Evolutionary conservation across 2,113 vertebrate genomes (phyloP).

Genomic region (Cynopterus brachyotis): DNA sequence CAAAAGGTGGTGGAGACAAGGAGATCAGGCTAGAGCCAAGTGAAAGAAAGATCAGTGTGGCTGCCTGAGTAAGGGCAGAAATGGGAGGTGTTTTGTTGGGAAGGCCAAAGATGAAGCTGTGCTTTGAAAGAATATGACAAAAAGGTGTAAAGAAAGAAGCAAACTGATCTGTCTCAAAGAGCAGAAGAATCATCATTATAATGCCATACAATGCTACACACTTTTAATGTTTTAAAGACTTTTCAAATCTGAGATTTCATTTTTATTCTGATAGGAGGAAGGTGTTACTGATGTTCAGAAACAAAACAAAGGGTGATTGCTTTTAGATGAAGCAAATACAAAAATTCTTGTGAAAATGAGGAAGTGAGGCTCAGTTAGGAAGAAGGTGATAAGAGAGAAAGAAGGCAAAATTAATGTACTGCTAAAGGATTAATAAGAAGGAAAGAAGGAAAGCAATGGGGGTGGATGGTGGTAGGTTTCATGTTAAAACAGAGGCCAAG

Average conservation of each 20-base stretch:
- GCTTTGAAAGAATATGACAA: background rate
- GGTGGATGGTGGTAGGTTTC: background rate
- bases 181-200: fast-evolving
- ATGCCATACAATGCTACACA: fast-evolving
- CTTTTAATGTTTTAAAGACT: background rate
- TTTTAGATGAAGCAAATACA: background rate
- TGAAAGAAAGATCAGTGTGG: background rate
- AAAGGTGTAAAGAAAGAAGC: background rate
- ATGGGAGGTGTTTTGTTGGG: background rate
- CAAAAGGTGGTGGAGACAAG: background rate
- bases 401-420: background rate
- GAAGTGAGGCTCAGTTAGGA: background rate
- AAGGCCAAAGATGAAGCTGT: background rate
- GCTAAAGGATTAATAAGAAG: background rate
- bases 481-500: background rate
- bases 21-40: background rate
- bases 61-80: background rate
- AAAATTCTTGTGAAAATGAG: background rate
- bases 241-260: constrained; percentile 8
- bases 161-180: background rate
- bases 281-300: background rate
- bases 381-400: background rate
- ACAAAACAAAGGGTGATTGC: background rate
- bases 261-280: background rate
- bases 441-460: background rate